A percentile compares a stretch with the other conserved stretches of the same genome.
Conservation (phyloP, 2,888 invertebrate genomes). For the Baccha elongata region DNA sequence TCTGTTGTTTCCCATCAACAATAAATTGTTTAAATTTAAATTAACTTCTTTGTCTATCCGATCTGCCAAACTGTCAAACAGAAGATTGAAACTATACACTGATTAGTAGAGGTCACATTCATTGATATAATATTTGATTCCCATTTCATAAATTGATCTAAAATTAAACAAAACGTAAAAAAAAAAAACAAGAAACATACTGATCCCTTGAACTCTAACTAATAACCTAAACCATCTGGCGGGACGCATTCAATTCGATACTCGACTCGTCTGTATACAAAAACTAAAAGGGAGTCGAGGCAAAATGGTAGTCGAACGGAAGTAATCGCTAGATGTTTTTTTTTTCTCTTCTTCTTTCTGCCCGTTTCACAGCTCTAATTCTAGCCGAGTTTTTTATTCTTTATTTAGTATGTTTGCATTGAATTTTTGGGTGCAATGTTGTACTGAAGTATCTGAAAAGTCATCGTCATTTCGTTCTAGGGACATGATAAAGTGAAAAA, state of each 20-base stretch:
- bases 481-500: slow-evolving; percentile 48
- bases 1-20: not conserved
- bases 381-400: slow-evolving; percentile 19
- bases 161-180: slow-evolving; percentile 11
- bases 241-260: slow-evolving; percentile 64
- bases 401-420: not conserved
- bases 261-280: slow-evolving; percentile 5
- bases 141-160: slow-evolving; percentile 54
- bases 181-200: slow-evolving; percentile 13
- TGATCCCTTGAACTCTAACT: slow-evolving; percentile 63
- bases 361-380: slow-evolving; percentile 30
- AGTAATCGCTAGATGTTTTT: slow-evolving; percentile 53
- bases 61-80: slow-evolving; percentile 39
- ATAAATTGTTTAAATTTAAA: slow-evolving; percentile 7
- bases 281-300: slow-evolving; percentile 16
- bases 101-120: slow-evolving; percentile 54
- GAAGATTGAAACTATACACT: slow-evolving; percentile 34
- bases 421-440: slow-evolving; percentile 16
- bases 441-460: slow-evolving; percentile 3
- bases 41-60: slow-evolving; percentile 9
- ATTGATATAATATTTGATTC: slow-evolving; percentile 25
- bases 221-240: slow-evolving; percentile 68
- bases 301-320: slow-evolving; percentile 54
- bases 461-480: not conserved
- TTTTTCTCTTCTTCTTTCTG: slow-evolving; percentile 21